Conservation (phyloP, 1,140 invertebrate species). For the Anagrus nilaparvatae region DNA sequence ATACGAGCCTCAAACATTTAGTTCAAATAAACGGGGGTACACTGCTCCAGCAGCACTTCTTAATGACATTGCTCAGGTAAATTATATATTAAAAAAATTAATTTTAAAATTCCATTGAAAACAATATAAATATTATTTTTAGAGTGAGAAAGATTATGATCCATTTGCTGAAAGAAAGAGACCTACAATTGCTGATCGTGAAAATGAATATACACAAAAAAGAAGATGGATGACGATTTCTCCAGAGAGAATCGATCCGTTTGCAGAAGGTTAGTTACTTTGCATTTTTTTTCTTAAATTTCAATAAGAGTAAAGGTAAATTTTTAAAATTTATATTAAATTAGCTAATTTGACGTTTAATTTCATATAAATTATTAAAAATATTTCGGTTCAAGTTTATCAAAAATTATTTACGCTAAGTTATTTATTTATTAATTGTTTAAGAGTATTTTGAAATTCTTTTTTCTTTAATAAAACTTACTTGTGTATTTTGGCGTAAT, state of each 20-base stretch:
- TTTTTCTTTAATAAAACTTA: too few species aligned
- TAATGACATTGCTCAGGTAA: constrained; percentile 80
- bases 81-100: constrained; percentile 12
- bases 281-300: constrained; percentile 4
- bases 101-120: constrained; percentile 2
- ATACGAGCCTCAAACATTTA: constrained; percentile 57
- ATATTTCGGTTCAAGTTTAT: too few species aligned
- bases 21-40: constrained; percentile 62
- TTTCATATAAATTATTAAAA: background rate
- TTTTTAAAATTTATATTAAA: too few species aligned
- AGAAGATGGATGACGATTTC: constrained; percentile 86
- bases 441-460: too few species aligned
- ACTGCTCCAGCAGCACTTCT: constrained; percentile 79
- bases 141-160: constrained; percentile 90
- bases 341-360: too few species aligned
- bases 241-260: constrained; percentile 91
- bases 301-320: constrained; percentile 10
- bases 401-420: too few species aligned
- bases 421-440: too few species aligned
- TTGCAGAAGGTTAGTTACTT: constrained; percentile 81
- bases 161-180: constrained; percentile 88
- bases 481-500: too few species aligned
- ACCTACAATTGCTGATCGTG: constrained; percentile 86
- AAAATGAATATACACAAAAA: constrained; percentile 92
- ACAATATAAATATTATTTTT: constrained; percentile 29